phyloP scores from a whole-genome alignment of 1,140 invertebrate genomes.

The Atta texana region DNA sequence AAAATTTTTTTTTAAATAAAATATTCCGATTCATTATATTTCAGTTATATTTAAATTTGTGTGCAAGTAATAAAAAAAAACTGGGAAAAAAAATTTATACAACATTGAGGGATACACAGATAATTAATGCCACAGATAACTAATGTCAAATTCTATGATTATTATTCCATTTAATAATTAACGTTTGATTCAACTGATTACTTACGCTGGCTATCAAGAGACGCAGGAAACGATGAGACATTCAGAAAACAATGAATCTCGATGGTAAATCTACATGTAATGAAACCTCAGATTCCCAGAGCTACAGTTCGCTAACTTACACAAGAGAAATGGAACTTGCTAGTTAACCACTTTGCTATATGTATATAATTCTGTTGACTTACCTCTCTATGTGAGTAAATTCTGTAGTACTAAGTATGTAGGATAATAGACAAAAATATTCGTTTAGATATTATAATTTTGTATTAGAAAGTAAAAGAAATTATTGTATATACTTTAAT shows the following conservation, averaged over 20 bases:
- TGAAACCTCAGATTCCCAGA: conserved; percentile 35
- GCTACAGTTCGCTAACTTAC: conserved; percentile 25
- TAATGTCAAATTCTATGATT: background rate
- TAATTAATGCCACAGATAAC: background rate
- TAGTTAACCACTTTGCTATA: conserved; percentile 48
- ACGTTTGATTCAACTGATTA: conserved; percentile 16
- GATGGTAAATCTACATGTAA: conserved; percentile 44
- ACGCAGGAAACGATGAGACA: background rate
- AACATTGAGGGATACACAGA: background rate
- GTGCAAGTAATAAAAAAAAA: background rate
- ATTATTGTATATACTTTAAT: background rate
- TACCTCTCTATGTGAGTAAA: conserved; percentile 10
- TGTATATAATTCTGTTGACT: conserved; percentile 33
- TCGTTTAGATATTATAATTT: background rate
- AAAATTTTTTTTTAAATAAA: too few relatives aligned
- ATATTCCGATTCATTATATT: background rate
- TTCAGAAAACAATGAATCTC: conserved; percentile 51
- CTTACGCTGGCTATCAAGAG: background rate
- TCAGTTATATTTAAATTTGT: background rate
- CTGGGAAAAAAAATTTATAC: background rate
- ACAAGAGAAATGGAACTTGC: conserved; percentile 19
- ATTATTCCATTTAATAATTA: conserved; percentile 7
- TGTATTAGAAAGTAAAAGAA: background rate
- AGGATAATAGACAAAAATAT: background rate
- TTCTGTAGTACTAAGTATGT: background rate